Conservation (phyloP, 2,888 invertebrate genomes). For the Drosophila kanekoi region DNA sequence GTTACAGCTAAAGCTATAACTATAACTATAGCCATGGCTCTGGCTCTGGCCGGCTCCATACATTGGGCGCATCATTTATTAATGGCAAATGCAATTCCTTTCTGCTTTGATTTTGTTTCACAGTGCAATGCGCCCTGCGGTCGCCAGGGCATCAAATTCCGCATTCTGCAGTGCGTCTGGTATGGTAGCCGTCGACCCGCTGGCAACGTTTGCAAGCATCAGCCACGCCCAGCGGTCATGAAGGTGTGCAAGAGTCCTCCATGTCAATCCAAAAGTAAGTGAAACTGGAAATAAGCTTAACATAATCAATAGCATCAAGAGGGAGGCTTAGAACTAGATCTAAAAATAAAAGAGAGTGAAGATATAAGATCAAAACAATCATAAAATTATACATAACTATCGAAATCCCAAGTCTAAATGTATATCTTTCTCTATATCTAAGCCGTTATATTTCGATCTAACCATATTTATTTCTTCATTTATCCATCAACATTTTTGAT, state of each 20-base stretch:
- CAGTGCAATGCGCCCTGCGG: conserved; percentile 95
- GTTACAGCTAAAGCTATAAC: neutral
- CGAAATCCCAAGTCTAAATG: no score
- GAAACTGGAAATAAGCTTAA: no score
- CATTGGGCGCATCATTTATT: conserved; percentile 45
- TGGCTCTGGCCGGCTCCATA: no score
- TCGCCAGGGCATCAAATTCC: conserved; percentile 93
- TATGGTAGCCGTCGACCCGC: conserved; percentile 93
- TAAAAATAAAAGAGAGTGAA: no score
- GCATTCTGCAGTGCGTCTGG: conserved; percentile 97
- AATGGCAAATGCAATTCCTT: conserved; percentile 52
- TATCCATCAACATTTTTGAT: no score
- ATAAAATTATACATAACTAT: no score
- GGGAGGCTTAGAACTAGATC: no score
- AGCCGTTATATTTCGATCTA: no score
- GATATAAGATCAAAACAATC: no score
- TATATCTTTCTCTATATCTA: neutral
- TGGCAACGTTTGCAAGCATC: conserved; percentile 92
- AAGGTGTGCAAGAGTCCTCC: conserved; percentile 91
- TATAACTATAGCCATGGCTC: neutral
- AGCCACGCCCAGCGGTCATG: conserved; percentile 91
- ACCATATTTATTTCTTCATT: no score
- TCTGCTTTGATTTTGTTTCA: conserved; percentile 44
- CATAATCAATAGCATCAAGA: no score
- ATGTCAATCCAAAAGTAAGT: conserved; percentile 87